Base-by-base conservation (phyloP, 1,140 invertebrate genomes). In the Ceratina australensis region DNA sequence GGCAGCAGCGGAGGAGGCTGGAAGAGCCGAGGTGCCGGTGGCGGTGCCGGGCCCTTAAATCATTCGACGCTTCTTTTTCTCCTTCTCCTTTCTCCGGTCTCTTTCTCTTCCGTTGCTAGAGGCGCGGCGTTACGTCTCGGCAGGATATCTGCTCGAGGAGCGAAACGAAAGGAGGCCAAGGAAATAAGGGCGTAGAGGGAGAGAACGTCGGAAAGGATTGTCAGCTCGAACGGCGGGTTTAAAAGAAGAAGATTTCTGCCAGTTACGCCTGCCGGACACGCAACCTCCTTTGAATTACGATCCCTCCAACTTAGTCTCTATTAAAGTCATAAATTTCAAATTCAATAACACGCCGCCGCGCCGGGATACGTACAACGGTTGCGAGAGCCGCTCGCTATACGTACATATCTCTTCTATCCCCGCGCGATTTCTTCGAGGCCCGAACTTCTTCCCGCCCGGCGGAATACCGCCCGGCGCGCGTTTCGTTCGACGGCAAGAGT, bases 291-390 rank as follows among this genome's bases (percentile, higher is more conserved):
- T 89, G 89, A 90, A 87, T 90, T 90, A 90, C 75, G 87, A 90
- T 85, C 83, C 77, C 56, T 74, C 72, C 82, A 83, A 83, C 84
- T 87, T 82, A 87, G 86, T 85, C 86, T 86, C 89, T 90, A 90
- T 90, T 90, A 89, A 88, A 89, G 87, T 82, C 83, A 87, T 90
- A 90, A 90, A 89, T 90, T 89, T 87, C 56, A 57, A 82, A 88
- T 89, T 89, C 87, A 89, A 90, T 90, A 90, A 89, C 82, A 84
- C 42, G 49, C 69, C 69, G 63, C 47, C 52, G 24, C 20, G 28
- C 42, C 33, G 52, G 72, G 69, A 84, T 84, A 80, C 71, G 63
- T 52, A 20, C 5, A 12, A 3, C 13, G 10, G n/a, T 42, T 22
- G 7, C 33, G 33, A 42, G 33, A 10, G 33, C 33, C 33, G 33